Evolutionary conservation across 2,888 invertebrate species (phyloP).

Genomic region (Drosophila affinis): DNA sequence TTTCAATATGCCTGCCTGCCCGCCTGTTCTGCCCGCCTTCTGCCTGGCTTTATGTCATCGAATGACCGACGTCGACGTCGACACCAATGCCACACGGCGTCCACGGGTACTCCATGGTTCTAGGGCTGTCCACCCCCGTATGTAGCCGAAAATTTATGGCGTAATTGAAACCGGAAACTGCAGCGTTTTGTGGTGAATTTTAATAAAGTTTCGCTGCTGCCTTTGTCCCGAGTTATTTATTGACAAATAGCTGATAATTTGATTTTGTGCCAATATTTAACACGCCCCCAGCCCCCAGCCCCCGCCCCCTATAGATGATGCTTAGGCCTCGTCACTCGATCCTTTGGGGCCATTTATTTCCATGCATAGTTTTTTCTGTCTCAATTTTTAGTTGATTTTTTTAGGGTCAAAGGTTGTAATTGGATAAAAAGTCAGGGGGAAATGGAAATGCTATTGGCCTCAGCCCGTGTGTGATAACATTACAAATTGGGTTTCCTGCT

Average conservation of each 20-base stretch:
- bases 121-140: background rate
- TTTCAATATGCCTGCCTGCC: slow-evolving; percentile 63
- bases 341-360: slow-evolving; percentile 21
- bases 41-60: slow-evolving; percentile 55
- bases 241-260: slow-evolving; percentile 78
- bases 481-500: slow-evolving; percentile 25
- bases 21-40: slow-evolving; percentile 30
- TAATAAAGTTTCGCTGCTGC: slow-evolving; percentile 72
- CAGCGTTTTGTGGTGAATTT: slow-evolving; percentile 78
- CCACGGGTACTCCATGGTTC: background rate
- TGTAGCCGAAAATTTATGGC: slow-evolving; percentile 70
- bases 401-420: slow-evolving; percentile 45
- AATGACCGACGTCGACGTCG: slow-evolving; percentile 32
- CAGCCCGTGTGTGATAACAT: slow-evolving; percentile 18
- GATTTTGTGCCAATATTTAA: slow-evolving; percentile 76
- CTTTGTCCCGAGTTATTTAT: slow-evolving; percentile 73
- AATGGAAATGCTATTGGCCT: slow-evolving; percentile 18
- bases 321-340: background rate
- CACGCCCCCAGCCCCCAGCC: too few relatives aligned
- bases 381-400: slow-evolving; percentile 1
- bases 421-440: slow-evolving; percentile 28
- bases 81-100: slow-evolving; percentile 3
- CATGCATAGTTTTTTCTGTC: slow-evolving; percentile 2
- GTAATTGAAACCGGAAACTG: slow-evolving; percentile 79
- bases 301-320: background rate